Percentiles rank a stretch among this genome's conserved stretches.
Evolutionary conservation across 1,140 invertebrate species (phyloP).

Genomic region (Macrobrachium rosenbergii): DNA sequence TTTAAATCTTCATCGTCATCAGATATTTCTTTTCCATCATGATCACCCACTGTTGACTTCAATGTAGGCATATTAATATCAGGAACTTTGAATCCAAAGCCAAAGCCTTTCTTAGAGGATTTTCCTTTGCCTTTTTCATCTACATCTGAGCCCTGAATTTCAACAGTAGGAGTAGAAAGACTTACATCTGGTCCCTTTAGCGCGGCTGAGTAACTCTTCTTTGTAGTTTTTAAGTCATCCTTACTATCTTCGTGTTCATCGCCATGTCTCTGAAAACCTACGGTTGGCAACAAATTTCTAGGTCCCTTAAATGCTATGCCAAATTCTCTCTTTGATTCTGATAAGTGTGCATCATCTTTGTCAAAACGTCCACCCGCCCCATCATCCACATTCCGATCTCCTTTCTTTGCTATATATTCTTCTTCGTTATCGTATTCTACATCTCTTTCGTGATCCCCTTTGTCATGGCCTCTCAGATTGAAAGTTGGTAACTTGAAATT

Average conservation of each 20-base stretch:
- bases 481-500: slow-evolving; percentile 29
- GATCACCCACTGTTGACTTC: not conserved
- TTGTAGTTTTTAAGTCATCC: not conserved
- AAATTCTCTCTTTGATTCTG: slow-evolving; percentile 36
- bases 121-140: not conserved
- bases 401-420: slow-evolving; percentile 25
- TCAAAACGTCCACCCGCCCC: not conserved
- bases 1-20: not conserved
- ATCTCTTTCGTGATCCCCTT: slow-evolving; percentile 3
- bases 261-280: slow-evolving; percentile 8
- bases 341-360: not conserved
- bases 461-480: not conserved
- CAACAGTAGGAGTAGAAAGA: not conserved
- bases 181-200: slow-evolving; percentile 41
- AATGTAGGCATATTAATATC: not conserved
- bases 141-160: not conserved
- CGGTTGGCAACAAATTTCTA: slow-evolving; percentile 21
- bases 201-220: slow-evolving; percentile 10
- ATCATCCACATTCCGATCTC: not conserved
- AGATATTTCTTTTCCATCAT: not conserved
- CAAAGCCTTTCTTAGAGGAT: not conserved
- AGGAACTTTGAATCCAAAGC: slow-evolving; percentile 1
- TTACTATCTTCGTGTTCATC: slow-evolving; percentile 1
- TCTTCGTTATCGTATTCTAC: slow-evolving; percentile 9
- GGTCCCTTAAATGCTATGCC: slow-evolving; percentile 48